Percentiles rank a stretch among this genome's conserved stretches.
Evolutionary conservation across 2,888 invertebrate species (phyloP).

Genomic region (Lutraria lutraria): DNA sequence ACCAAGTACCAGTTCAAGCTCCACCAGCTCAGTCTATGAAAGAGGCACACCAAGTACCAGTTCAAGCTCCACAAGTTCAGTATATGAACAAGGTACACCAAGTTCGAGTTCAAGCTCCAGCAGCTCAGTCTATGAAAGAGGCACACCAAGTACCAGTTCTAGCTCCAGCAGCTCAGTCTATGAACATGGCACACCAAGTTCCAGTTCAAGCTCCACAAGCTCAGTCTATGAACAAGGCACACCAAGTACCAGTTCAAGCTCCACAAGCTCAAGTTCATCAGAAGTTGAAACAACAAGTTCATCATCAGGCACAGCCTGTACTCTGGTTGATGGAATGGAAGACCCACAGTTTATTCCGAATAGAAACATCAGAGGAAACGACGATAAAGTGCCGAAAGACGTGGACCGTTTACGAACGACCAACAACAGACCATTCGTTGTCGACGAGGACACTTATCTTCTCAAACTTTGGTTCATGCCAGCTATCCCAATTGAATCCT

Average conservation of each 20-base stretch:
- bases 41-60: neutral
- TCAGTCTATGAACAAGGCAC: neutral
- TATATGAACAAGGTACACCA: neutral
- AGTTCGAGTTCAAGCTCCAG: neutral
- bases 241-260: too few relatives aligned
- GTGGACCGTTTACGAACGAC: conserved; percentile 12
- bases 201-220: neutral
- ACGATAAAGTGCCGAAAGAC: conserved; percentile 22
- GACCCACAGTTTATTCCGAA: conserved; percentile 33
- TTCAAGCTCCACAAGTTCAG: neutral
- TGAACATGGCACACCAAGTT: too few relatives aligned
- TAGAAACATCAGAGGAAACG: conserved; percentile 26
- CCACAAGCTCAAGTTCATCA: too few relatives aligned
- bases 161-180: neutral
- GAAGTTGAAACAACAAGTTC: too few relatives aligned
- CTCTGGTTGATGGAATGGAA: conserved; percentile 24
- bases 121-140: neutral
- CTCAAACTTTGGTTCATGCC: conserved; percentile 44
- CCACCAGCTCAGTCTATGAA: neutral
- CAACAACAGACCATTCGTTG: conserved; percentile 28
- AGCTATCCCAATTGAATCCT: conserved; percentile 23
- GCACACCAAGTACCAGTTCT: neutral
- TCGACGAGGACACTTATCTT: conserved; percentile 7
- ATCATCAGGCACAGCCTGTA: conserved; percentile 17
- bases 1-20: conserved; percentile 1